A percentile compares a stretch with the other conserved stretches of the same genome.
Conservation (phyloP, 2,888 invertebrate genomes). For the Tethea ocularis region DNA sequence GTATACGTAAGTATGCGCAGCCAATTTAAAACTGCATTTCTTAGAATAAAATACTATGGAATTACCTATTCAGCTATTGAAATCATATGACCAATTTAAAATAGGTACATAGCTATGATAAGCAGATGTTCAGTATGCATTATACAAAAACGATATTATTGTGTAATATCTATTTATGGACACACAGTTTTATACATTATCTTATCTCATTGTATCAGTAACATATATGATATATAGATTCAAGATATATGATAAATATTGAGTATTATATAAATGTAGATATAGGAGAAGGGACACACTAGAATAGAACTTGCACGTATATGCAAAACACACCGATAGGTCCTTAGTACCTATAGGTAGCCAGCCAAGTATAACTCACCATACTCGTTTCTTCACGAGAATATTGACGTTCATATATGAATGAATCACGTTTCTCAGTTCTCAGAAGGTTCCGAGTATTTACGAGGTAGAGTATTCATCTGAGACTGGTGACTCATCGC, state of each 20-base stretch:
- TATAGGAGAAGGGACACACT: too few species aligned
- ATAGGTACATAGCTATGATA: not conserved
- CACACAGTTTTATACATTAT: slow-evolving; percentile 12
- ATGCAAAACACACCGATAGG: too few species aligned
- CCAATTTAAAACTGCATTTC: not conserved
- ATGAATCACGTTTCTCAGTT: slow-evolving; percentile 7
- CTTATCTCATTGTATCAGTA: slow-evolving; percentile 14
- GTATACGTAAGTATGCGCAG: not conserved
- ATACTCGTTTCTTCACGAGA: too few species aligned
- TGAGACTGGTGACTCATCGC: slow-evolving; percentile 40
- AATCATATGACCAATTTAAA: not conserved
- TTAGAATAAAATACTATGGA: not conserved
- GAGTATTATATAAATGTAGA: too few species aligned
- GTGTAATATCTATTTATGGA: slow-evolving; percentile 12
- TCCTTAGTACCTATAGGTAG: too few species aligned
- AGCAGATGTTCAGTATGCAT: slow-evolving; percentile 15
- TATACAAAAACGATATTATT: slow-evolving; percentile 12
- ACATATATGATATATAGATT: too few species aligned
- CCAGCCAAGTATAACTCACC: too few species aligned
- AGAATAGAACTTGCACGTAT: too few species aligned
- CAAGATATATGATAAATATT: too few species aligned
- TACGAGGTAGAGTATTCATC: slow-evolving; percentile 32
- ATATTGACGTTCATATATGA: not conserved
- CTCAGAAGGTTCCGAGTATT: not conserved
- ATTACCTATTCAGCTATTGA: not conserved